Base-by-base conservation (phyloP, 2,113 vertebrate genomes). In the Sebastes schlegelii region DNA sequence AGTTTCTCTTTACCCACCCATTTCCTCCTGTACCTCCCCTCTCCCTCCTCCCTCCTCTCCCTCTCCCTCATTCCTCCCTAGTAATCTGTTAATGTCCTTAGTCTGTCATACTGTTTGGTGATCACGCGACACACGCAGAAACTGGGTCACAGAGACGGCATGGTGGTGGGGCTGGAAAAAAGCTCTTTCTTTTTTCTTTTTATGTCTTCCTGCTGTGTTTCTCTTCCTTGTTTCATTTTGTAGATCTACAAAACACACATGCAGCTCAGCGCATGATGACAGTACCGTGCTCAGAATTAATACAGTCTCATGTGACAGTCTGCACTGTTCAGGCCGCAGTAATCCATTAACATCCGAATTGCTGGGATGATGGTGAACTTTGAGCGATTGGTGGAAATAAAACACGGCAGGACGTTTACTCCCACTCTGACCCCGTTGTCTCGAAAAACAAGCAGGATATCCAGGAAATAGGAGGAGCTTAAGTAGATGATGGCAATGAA, bases 21-120 rank as follows among this genome's bases (percentile, higher is more conserved):
- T 77, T 79, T 49, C 72, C 63, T 8, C 66, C 34, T 10, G 10
- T 58, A 45, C 71, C 57, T 51, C 23, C 23, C 76, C 17, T 14
- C 68, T 14, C 34, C 34, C 26, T 34, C 26, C 26, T 34, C 26
- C 26, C 34, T 34, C 34, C 34, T 34, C 40, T 57, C n/a, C 40
- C 49, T 21, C 9, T 49, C 64, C 55, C 60, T 55, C 65, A 21
- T 79, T 72, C 87, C 79, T 83, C 69, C 46, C 70, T 49, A n/a
- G 78, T 92, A 92, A 94, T 92, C 90, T 91, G 62, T 65, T 90
- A 92, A 92, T 91, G 88, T 91, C 78, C 80, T 93, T 92, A 93
- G 77, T 85, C 80, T 45, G 54, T 65, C 52, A 57, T 74, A 54
- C 75, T 88, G 79, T 87, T 91, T 83, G 77, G 72, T 79, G 88